Evolutionary conservation across 2,888 invertebrate genomes (phyloP).

Genomic region (Xylocampa areola): DNA sequence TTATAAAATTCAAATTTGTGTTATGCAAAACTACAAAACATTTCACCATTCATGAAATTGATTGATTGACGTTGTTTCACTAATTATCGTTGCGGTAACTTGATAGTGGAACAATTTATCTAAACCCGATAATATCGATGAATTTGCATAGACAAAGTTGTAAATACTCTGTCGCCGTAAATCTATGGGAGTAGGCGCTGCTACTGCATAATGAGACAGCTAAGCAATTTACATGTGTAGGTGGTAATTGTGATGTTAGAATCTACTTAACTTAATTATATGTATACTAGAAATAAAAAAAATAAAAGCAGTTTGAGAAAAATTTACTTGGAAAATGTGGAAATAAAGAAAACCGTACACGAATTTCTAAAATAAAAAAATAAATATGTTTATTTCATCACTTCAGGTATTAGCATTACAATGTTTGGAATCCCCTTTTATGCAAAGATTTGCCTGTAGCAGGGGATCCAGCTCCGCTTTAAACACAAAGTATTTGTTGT

Average conservation of each 20-base stretch:
- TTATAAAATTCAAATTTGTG: too few relatives aligned
- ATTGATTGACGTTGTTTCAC: slow-evolving; percentile 45
- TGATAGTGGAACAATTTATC: slow-evolving; percentile 46
- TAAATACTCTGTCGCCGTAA: slow-evolving; percentile 32
- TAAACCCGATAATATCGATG: slow-evolving; percentile 33
- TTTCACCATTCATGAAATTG: slow-evolving; percentile 23
- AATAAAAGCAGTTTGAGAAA: too few relatives aligned
- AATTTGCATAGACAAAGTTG: slow-evolving; percentile 38
- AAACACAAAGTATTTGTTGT: too few relatives aligned
- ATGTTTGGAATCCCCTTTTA: too few relatives aligned
- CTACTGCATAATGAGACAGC: slow-evolving; percentile 31
- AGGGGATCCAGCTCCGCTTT: too few relatives aligned
- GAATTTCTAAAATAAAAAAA: too few relatives aligned
- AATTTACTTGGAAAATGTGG: too few relatives aligned
- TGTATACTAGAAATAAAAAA: too few relatives aligned
- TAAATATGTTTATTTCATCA: too few relatives aligned
- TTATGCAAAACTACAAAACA: slow-evolving; percentile 10
- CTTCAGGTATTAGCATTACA: too few relatives aligned
- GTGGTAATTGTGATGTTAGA: slow-evolving; percentile 38
- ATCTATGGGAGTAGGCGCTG: slow-evolving; percentile 33
- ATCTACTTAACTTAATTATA: slow-evolving; percentile 9
- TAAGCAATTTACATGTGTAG: slow-evolving; percentile 26
- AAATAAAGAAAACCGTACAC: too few relatives aligned
- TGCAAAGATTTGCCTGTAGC: too few relatives aligned
- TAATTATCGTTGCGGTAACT: slow-evolving; percentile 38